phyloP scores from a whole-genome alignment of 2,113 vertebrate genomes.

The Lepus timidus region DNA sequence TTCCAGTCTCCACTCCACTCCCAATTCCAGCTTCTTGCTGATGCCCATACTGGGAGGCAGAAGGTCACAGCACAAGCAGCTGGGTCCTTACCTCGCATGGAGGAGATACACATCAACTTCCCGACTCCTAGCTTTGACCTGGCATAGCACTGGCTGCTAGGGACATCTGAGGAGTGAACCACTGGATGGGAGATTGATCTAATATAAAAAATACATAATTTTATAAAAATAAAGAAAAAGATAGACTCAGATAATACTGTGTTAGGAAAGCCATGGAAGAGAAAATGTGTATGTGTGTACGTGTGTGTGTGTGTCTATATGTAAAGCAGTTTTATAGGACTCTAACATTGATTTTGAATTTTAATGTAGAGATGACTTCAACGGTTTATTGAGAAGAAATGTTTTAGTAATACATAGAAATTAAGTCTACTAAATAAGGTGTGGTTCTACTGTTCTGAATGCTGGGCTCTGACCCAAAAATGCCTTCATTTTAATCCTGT shows the following conservation, averaged over 20 bases:
- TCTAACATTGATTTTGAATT: conserved; percentile 52
- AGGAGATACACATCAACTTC: too few species aligned
- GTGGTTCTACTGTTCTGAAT: conserved; percentile 55
- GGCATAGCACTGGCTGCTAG: too few species aligned
- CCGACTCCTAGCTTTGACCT: too few species aligned
- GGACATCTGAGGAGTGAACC: too few species aligned
- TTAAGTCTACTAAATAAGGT: conserved; percentile 67
- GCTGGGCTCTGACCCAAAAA: conserved; percentile 69
- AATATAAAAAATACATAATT: neutral
- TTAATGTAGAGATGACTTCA: conserved; percentile 58
- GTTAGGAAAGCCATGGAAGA: neutral
- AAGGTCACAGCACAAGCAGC: too few species aligned
- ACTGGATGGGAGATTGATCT: too few species aligned
- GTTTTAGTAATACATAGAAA: conserved; percentile 66
- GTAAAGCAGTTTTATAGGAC: conserved; percentile 31
- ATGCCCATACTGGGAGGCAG: too few species aligned
- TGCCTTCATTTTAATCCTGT: conserved; percentile 69
- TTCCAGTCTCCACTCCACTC: too few species aligned
- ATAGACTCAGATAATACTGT: neutral
- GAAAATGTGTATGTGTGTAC: neutral
- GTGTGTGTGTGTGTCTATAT: too few species aligned
- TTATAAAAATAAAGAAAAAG: conserved; percentile 38
- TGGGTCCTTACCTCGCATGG: too few species aligned
- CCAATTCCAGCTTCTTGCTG: too few species aligned
- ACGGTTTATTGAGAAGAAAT: conserved; percentile 60